Percentiles rank a stretch among this genome's conserved stretches.
Conservation (phyloP, 2,797 vertebrate species). For the Poecilia gillii region DNA sequence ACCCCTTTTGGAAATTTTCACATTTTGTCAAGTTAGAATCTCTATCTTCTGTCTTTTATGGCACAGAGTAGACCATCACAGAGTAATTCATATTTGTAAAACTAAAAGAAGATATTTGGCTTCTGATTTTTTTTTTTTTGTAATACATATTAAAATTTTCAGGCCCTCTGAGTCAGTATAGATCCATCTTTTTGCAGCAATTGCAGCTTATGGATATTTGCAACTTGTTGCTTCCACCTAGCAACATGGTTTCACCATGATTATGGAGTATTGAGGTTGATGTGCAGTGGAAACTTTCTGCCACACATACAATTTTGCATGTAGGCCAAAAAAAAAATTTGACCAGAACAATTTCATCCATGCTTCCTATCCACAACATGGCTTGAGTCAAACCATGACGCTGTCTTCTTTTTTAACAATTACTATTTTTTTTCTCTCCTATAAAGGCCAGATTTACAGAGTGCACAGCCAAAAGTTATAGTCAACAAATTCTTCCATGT, state of each 20-base stretch:
- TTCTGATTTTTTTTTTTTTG: not conserved
- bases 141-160: not conserved
- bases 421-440: not conserved
- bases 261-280: too few species aligned
- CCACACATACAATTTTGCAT: too few species aligned
- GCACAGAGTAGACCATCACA: not conserved
- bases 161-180: not conserved
- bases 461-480: not conserved
- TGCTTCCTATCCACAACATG: not conserved
- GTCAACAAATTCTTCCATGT: not conserved
- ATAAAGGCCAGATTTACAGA: not conserved
- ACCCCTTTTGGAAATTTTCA: not conserved
- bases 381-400: not conserved
- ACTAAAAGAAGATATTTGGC: not conserved
- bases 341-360: not conserved
- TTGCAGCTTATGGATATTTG: too few species aligned
- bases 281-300: too few species aligned
- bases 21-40: not conserved
- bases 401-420: not conserved
- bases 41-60: not conserved
- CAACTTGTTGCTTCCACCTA: not conserved
- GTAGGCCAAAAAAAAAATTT: too few species aligned
- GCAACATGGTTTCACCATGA: too few species aligned
- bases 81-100: not conserved
- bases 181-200: not conserved